A percentile compares a stretch with the other conserved stretches of the same genome.
phyloP scores from a whole-genome alignment of 2,888 invertebrate genomes.

The Odontocerum albicorne region DNA sequence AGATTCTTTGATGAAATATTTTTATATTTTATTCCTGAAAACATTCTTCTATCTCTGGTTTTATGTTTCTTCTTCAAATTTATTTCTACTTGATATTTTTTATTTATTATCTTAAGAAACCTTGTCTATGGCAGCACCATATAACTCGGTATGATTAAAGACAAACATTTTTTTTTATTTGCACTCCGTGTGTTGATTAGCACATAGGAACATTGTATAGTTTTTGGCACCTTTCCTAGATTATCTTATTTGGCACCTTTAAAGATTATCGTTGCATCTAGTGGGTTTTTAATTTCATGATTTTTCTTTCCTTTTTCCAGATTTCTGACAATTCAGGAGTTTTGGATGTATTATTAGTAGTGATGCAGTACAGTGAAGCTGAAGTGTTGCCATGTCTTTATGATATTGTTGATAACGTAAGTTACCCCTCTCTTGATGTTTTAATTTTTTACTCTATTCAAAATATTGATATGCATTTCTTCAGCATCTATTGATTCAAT shows the following conservation, averaged over 20 bases:
- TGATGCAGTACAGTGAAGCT: slow-evolving; percentile 69
- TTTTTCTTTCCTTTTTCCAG: slow-evolving; percentile 39
- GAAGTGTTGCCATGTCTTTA: slow-evolving; percentile 66
- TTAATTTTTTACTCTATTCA: slow-evolving; percentile 2
- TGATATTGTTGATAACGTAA: slow-evolving; percentile 69
- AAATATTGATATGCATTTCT: too few relatives aligned
- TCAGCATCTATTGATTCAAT: too few relatives aligned
- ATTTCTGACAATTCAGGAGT: slow-evolving; percentile 65
- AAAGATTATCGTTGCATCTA: neutral
- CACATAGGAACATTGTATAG: slow-evolving; percentile 21
- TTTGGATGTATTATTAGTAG: slow-evolving; percentile 70
- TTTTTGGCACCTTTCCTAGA: neutral
- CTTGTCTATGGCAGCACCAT: too few relatives aligned
- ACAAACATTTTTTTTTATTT: too few relatives aligned
- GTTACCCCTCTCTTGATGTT: slow-evolving; percentile 37
- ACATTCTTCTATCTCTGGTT: too few relatives aligned
- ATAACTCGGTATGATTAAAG: too few relatives aligned
- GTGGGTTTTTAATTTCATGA: too few relatives aligned
- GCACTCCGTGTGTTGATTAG: neutral
- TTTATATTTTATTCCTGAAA: too few relatives aligned
- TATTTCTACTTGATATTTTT: too few relatives aligned
- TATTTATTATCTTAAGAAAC: too few relatives aligned
- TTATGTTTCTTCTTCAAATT: too few relatives aligned
- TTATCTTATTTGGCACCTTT: neutral
- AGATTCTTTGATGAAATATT: too few relatives aligned